phyloP scores from a whole-genome alignment of 2,888 invertebrate genomes.

The Hirtodrosophila duncani region DNA sequence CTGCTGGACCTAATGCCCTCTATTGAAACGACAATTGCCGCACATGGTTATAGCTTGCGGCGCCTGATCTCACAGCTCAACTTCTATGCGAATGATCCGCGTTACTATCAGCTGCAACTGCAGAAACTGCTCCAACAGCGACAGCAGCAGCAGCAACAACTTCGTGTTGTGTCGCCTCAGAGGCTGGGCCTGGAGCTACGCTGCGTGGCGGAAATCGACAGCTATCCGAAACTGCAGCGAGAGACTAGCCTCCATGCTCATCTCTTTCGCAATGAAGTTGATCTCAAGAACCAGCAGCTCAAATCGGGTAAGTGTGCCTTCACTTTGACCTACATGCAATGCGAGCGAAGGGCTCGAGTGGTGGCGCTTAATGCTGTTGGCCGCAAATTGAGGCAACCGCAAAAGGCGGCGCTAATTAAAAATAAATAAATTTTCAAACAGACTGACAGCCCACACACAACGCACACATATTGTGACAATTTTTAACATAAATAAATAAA shows the following conservation, averaged over 20 bases:
- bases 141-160: slow-evolving; percentile 27
- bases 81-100: slow-evolving; percentile 74
- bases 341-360: no score
- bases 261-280: slow-evolving; percentile 68
- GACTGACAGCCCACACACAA: slow-evolving; percentile 33
- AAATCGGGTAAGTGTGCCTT: slow-evolving; percentile 62
- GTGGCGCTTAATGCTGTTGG: slow-evolving; percentile 47
- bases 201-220: slow-evolving; percentile 75
- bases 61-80: slow-evolving; percentile 73
- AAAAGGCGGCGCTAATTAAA: slow-evolving; percentile 71
- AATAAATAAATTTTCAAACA: slow-evolving; percentile 49
- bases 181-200: slow-evolving; percentile 64
- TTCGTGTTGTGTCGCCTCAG: slow-evolving; percentile 27
- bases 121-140: slow-evolving; percentile 33
- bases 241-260: slow-evolving; percentile 66
- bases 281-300: slow-evolving; percentile 75
- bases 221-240: slow-evolving; percentile 66
- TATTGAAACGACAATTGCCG: slow-evolving; percentile 72
- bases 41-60: slow-evolving; percentile 73
- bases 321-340: background rate
- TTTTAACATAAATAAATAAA: slow-evolving; percentile 53
- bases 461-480: slow-evolving; percentile 58
- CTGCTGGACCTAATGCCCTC: slow-evolving; percentile 63
- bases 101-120: slow-evolving; percentile 53
- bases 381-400: slow-evolving; percentile 57